Evolutionary conservation across 2,888 invertebrate species (phyloP).

Genomic region (Acanthoscelides obtectus): DNA sequence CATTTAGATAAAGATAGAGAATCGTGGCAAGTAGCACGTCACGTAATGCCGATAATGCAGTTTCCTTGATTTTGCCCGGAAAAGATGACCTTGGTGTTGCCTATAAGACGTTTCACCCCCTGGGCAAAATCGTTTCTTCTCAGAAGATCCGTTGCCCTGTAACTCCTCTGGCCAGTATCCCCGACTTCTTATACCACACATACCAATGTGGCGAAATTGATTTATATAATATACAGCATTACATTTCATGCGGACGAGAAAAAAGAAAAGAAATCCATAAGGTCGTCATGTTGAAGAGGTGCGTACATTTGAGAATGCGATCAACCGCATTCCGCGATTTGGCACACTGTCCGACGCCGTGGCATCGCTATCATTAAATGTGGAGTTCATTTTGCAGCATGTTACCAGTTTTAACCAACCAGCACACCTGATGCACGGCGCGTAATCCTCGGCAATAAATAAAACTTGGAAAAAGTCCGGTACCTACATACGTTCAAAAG

Average conservation of each 20-base stretch:
- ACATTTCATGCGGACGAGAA: not conserved
- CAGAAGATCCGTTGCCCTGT: too few relatives aligned
- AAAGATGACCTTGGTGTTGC: too few relatives aligned
- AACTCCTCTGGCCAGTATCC: too few relatives aligned
- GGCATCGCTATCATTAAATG: not conserved
- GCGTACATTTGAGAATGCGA: not conserved
- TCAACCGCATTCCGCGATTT: not conserved
- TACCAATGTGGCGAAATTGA: not conserved
- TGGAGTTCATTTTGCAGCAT: not conserved
- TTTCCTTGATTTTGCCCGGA: too few relatives aligned
- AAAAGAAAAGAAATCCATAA: not conserved
- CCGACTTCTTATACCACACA: too few relatives aligned
- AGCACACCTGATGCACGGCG: not conserved
- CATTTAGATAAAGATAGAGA: too few relatives aligned
- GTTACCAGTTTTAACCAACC: not conserved
- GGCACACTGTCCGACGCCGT: not conserved
- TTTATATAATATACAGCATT: not conserved
- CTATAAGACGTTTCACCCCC: too few relatives aligned
- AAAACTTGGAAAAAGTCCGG: not conserved
- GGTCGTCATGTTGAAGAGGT: not conserved
- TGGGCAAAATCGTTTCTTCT: too few relatives aligned
- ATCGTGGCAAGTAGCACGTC: too few relatives aligned
- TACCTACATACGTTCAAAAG: not conserved
- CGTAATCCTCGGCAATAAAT: not conserved
- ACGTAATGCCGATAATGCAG: too few relatives aligned